phyloP scores from a whole-genome alignment of 2,888 invertebrate species.

The Chironomus riparius region DNA sequence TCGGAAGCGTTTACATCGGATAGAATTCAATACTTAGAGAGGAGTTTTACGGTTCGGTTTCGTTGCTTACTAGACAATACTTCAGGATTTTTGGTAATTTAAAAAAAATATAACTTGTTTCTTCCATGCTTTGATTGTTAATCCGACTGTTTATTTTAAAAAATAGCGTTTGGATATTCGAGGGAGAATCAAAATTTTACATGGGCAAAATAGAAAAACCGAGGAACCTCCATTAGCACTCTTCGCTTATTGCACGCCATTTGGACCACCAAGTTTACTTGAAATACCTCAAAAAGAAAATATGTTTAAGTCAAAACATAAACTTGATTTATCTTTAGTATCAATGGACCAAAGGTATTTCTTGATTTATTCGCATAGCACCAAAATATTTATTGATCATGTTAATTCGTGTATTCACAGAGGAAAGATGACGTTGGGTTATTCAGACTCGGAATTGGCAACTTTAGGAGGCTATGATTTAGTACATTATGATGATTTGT shows the following conservation, averaged over 20 bases:
- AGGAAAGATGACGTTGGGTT: constrained; percentile 90
- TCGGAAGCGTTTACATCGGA: constrained; percentile 86
- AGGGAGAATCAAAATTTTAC: constrained; percentile 90
- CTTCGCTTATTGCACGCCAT: constrained; percentile 97
- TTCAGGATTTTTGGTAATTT: constrained; percentile 91
- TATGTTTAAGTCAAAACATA: constrained; percentile 99
- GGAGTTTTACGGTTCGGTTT: constrained; percentile 97
- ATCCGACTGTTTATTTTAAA: constrained; percentile 28
- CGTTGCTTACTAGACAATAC: constrained; percentile 98
- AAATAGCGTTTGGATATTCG: constrained; percentile 94
- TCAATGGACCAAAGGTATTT: constrained; percentile 94
- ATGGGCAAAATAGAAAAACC: constrained; percentile 91
- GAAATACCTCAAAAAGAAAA: constrained; percentile 98
- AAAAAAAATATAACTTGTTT: not conserved
- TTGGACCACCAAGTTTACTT: constrained; percentile 92
- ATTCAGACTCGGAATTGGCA: constrained; percentile 81
- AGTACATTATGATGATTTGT: constrained; percentile 95
- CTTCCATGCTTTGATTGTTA: not conserved
- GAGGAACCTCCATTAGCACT: constrained; percentile 90
- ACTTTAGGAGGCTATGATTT: constrained; percentile 96
- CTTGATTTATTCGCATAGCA: constrained; percentile 21
- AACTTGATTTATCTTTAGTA: constrained; percentile 88
- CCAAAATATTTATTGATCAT: constrained; percentile 1
- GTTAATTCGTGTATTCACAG: constrained; percentile 44
- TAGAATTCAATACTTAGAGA: constrained; percentile 80